phyloP scores from a whole-genome alignment of 2,888 invertebrate genomes.

The Mythimna loreyi region DNA sequence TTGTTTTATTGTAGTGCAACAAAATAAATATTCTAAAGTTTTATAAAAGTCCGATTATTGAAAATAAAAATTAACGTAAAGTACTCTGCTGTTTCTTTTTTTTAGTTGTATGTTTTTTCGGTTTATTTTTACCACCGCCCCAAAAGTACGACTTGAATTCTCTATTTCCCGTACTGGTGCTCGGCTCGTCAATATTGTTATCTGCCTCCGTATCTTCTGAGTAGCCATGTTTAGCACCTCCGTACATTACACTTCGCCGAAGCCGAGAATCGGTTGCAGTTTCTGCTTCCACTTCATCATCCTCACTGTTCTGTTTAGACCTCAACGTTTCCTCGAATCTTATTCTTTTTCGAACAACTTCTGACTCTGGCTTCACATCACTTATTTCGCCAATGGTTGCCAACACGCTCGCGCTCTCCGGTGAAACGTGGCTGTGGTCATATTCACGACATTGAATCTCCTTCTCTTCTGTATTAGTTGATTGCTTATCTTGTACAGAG shows the following conservation, averaged over 20 bases:
- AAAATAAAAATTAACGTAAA: constrained; percentile 35
- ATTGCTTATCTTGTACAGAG: background rate
- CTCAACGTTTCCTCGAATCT: constrained; percentile 76
- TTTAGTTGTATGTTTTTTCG: constrained; percentile 71
- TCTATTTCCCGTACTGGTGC: constrained; percentile 57
- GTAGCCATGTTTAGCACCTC: constrained; percentile 42
- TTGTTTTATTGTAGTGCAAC: background rate
- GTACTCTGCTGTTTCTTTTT: constrained; percentile 60
- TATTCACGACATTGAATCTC: constrained; percentile 72
- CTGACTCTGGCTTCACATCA: constrained; percentile 26
- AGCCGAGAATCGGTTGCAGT: background rate
- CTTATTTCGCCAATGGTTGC: background rate
- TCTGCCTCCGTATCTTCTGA: constrained; percentile 55
- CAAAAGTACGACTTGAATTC: constrained; percentile 75
- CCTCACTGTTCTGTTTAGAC: constrained; percentile 66
- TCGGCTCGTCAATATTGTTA: constrained; percentile 64
- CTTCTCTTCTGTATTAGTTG: constrained; percentile 63
- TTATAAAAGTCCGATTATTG: background rate
- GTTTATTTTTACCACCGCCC: constrained; percentile 72
- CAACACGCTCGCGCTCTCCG: background rate
- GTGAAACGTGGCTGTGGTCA: constrained; percentile 45
- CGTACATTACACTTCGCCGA: constrained; percentile 50
- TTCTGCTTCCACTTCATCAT: constrained; percentile 47
- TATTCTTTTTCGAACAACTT: constrained; percentile 35
- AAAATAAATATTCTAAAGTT: no score